Evolutionary conservation across 1,140 invertebrate species (phyloP), one percentile per base, ranked within the genome.

Genomic region (Drosophila navojoa): DNA sequence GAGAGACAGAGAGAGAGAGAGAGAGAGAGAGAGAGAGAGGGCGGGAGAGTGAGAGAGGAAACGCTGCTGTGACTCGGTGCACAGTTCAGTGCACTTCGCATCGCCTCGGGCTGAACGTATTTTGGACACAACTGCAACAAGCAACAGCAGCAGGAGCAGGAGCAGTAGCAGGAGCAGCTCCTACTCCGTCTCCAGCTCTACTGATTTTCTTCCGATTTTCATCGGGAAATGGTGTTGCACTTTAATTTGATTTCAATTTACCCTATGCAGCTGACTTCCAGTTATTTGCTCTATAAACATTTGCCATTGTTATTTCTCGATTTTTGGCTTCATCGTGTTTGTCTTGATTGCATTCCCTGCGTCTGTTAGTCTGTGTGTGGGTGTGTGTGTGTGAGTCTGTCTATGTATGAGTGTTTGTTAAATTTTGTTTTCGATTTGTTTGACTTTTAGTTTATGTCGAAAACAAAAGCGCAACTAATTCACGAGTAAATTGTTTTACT

Each of bases 51-150:
- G n/a, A n/a, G n/a, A n/a, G 11, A 13, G 4, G 40, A n/a, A 10
- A 11, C 4, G 5, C 42, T 44, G 27, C 11, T 40, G n/a, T 35
- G 15, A 9, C 22, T 19, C 2, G 16, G 5, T n/a, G 42, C 40
- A 79, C 63, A 82, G 80, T 84, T 82, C 80, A 82, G 47, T 84
- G 81, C 76, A 79, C 80, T 67, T 59, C 35, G 54, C 58, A 79
- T 53, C 67, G 80, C 81, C 72, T 45, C 44, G 22, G 72, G 76
- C 22, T 76, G 63, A 15, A 59, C 54, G 38, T 63, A 60, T 57
- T 77, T 69, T 64, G 52, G 32, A 58, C 69, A 54, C 53, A 47
- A 59, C 25, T 68, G 45, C 40, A 53, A 25, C 57, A 38, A 45
- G 66, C 49, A 44, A 35, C 22, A 49, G 15, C 38, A 15, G 15